Evolutionary conservation across 2,113 vertebrate genomes (phyloP), one percentile per base, ranked within the genome.

Genomic region (Dolichotis patagonum): DNA sequence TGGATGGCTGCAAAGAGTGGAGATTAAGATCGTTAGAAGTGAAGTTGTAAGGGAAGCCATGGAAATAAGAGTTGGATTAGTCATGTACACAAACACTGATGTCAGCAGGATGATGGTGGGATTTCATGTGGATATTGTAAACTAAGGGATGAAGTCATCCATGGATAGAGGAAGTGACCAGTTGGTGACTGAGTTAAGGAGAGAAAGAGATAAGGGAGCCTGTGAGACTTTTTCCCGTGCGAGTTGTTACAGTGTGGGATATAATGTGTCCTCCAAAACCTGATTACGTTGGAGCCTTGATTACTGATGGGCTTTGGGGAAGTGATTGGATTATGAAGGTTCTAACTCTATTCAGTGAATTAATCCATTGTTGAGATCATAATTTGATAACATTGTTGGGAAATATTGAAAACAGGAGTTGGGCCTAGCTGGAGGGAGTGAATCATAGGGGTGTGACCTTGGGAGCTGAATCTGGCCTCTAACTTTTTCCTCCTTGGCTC

Each of bases 131-230:
- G 49, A 22, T 46, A 28, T 26, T 71, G 30, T 46, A 86, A 97
- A 85, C 91, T 96, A 93, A 75, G 78, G 35, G 69, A 41, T 97
- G 93, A 97, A 49, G 93, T 97, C 97, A 97, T 60, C 10, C 6
- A 26, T 69, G 65, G 73, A 41, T 38, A 54, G 11, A 78, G 67
- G 49, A 83, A 89, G 75, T 86, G 73, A 58, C 88, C 71, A 62
- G 60, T 52, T 88, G 85, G 84, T 81, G 90, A 80, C 32, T 30
- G 71, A 95, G 62, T 6, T 84, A 80, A 54, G 75, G 71, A 71
- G 3, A 35, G n/a, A 24, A 26, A 41, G n/a, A 67, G 41, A 84
- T 24, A 17, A 93, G 88, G 58, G 84, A 91, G 65, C 4, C 60
- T 75, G 58, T 16, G 46, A 49, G 71, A 88, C 62, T 82, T 95